phyloP scores from a whole-genome alignment of 1,140 invertebrate species.

The Aculops lycopersici region DNA sequence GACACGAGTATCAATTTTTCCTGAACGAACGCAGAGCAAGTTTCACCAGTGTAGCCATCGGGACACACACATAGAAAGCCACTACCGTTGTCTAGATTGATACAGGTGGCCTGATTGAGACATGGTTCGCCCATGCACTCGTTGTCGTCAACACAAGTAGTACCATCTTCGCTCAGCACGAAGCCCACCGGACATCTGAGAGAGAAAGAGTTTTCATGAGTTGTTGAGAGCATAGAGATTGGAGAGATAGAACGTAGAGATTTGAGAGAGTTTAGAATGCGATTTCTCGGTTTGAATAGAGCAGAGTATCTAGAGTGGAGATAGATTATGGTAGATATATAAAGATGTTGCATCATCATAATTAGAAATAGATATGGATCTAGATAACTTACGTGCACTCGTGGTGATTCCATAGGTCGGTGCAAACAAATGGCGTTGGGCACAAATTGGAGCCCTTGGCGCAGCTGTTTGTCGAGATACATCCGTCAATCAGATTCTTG shows the following conservation, averaged over 20 bases:
- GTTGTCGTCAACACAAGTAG: constrained; percentile 67
- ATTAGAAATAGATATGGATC: too few species aligned
- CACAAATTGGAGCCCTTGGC: constrained; percentile 43
- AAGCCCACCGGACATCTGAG: constrained; percentile 58
- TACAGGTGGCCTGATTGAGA: constrained; percentile 27
- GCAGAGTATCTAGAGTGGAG: too few species aligned
- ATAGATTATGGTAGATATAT: too few species aligned
- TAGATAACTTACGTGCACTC: constrained; percentile 64
- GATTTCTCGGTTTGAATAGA: too few species aligned
- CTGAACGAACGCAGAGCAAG: constrained; percentile 67
- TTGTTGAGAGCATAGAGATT: neutral
- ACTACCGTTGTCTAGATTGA: constrained; percentile 25
- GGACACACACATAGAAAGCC: constrained; percentile 25
- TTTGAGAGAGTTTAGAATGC: constrained; percentile 3
- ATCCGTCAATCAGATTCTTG: constrained; percentile 53
- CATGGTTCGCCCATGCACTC: constrained; percentile 70
- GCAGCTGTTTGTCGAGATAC: constrained; percentile 71
- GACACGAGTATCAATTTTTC: constrained; percentile 66
- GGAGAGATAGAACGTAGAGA: neutral
- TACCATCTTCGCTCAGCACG: constrained; percentile 48
- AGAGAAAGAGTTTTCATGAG: neutral
- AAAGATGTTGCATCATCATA: too few species aligned
- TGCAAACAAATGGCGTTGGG: constrained; percentile 66
- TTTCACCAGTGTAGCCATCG: constrained; percentile 61
- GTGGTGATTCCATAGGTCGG: constrained; percentile 78